Base-by-base conservation (phyloP, 2,888 invertebrate species). In the Chrysomela aeneicollis region DNA sequence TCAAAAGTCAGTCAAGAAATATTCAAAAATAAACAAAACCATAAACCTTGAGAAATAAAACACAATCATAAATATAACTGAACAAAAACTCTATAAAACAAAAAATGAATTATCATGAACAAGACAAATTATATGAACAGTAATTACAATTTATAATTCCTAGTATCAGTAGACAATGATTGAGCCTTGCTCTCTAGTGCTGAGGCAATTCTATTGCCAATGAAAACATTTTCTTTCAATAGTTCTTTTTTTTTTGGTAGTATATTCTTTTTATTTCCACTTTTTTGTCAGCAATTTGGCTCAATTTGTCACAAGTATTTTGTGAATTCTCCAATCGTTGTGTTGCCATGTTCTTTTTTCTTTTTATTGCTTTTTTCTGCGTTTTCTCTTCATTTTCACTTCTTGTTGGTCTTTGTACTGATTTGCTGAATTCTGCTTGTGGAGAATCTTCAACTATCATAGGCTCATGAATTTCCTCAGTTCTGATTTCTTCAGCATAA, bases 231-330 rank as follows among this genome's bases (percentile, higher is more conserved):
- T 22, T 51, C 35, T 12, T 51, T 22, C 15, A 51, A 6, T 21
- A 26, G 17, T 51, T 51, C n/a, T 26, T 51, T 51, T 51, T 26
- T 12, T 51, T 5, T 26, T 51, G 2, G 12, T 15, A 26, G 21
- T 51, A 51, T 26, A 10, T 9, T 51, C n/a, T 22, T 51, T 51
- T 51, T 51, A 51, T 51, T 19, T 51, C 21, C n/a, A 51, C 51
- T 51, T 51, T 26, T 30, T 51, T 51, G 0, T 8, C 26, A n/a
- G 51, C 51, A 51, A 51, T 30, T 19, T 22, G 12, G 21, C 30
- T 26, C 26, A 51, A 51, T 51, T 51, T 9, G 30, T 51, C 30
- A 26, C 30, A 26, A 5, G 51, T 22, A 51, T 51, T 51, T 51
- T 51, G 21, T n/a, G 26, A 51, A 51, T n/a, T 22, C 19, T 51